Evolutionary conservation across 1,140 invertebrate genomes (phyloP), one percentile per base, ranked within the genome.

Genomic region (Scaptomyza hsui): DNA sequence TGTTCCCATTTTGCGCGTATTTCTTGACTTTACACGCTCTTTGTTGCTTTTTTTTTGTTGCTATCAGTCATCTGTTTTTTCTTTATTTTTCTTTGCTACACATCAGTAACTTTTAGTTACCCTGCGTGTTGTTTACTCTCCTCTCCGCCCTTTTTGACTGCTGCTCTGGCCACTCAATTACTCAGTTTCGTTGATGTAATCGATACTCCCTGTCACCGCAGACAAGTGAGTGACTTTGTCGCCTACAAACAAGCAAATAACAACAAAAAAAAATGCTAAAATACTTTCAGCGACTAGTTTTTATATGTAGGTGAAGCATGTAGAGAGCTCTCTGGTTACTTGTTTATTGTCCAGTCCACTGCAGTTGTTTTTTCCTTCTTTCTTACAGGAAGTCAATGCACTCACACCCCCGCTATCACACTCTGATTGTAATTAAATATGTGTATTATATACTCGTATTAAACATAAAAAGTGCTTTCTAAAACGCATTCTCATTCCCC

Each of bases 301-400:
- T 56, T 70, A 81, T 70, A 81, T 77, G 69, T 81, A 77, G 78
- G 78, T 81, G 78, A 81, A 81, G 73, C 76, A 60, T 29, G 52
- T 41, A 44, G 19, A 52, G 18, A 24, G 15, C 48, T 60, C 55
- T 59, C 55, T 16, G 53, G 52, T 70, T 56, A 13, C 64, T 52
- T 39, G 49, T 45, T 44, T 63, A 51, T 19, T 44, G 24, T 42
- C 12, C 37, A 35, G 4, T 59, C 35, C 53, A 56, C 26, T 56
- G 24, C 16, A 42, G 44, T 44, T 64, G 44, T 29, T 9, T 7
- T 29, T 29, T 29, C 9, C 9, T 29, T 29, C 6, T 9, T 65
- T 21, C 29, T 51, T 62, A 73, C 73, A 74, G 74, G 70, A 81
- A 81, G 78, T 81, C 57, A 56, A 56, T 70, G 78, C 69, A 76